These are phyloP conservation scores for Temnothorax nylanderi DNA, from an alignment of 1,140 invertebrate species.

Conservation along the genomic window DNA sequence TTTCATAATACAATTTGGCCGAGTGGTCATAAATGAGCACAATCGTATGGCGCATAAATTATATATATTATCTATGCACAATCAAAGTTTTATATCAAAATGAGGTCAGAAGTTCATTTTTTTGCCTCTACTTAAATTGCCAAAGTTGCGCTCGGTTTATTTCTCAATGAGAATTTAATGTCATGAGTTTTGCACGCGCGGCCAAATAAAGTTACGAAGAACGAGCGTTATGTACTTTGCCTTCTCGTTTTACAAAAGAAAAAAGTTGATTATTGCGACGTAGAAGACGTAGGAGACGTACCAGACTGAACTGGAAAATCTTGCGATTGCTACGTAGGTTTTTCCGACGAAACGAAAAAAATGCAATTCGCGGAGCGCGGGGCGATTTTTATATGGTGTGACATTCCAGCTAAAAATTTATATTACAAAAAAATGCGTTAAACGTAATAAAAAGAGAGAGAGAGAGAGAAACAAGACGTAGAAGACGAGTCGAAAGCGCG, in stretches of 20 bases:
- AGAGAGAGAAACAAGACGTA: background rate
- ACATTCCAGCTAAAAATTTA: background rate
- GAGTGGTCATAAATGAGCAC: background rate
- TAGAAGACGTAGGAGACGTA: background rate
- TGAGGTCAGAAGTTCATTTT: slow-evolving; percentile 37
- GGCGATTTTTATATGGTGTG: background rate
- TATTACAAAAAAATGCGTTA: background rate
- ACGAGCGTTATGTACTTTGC: background rate
- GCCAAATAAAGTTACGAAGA: background rate
- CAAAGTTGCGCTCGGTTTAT: background rate
- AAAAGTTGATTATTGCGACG: background rate
- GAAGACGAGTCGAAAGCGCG: background rate
- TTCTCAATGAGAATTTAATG: background rate
- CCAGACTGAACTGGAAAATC: slow-evolving; percentile 8
- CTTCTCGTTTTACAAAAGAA: background rate
- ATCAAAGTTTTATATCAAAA: slow-evolving; percentile 49
- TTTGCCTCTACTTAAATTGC: slow-evolving; percentile 5
- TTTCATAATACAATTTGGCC: background rate
- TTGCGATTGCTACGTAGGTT: background rate
- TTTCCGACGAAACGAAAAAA: background rate
- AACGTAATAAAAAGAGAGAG: background rate
- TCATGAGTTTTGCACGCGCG: background rate
- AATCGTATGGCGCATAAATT: slow-evolving; percentile 24
- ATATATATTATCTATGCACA: background rate
- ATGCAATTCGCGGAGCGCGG: background rate